Evolutionary conservation across 2,888 invertebrate genomes (phyloP).

Genomic region (Pinctada fucata): DNA sequence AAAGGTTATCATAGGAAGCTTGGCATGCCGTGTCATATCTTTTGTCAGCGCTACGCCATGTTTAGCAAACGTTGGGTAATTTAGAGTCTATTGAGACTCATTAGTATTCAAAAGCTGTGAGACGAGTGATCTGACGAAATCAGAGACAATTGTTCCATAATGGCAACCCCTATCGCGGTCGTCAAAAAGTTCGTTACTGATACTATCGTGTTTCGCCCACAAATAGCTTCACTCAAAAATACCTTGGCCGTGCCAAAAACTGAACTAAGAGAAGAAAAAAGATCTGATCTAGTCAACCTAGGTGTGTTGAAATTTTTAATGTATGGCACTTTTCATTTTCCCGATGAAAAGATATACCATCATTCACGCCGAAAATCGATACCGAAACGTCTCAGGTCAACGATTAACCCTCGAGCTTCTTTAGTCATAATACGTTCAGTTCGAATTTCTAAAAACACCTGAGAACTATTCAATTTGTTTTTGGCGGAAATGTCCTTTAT

Average conservation of each 20-base stretch:
- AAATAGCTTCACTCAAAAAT: background rate
- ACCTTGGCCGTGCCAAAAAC: background rate
- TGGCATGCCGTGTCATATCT: background rate
- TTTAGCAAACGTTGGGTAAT: background rate
- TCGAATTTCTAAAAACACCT: too few relatives aligned
- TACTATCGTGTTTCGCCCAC: background rate
- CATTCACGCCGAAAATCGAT: background rate
- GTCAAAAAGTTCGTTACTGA: background rate
- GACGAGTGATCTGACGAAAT: background rate
- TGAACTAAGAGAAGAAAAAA: background rate
- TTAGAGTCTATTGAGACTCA: background rate
- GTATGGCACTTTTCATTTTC: background rate
- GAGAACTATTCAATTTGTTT: too few relatives aligned
- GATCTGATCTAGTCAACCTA: too few relatives aligned
- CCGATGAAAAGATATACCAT: background rate
- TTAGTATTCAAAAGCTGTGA: slow-evolving; percentile 2
- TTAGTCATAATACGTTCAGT: too few relatives aligned
- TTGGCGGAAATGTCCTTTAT: too few relatives aligned
- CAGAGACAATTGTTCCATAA: background rate
- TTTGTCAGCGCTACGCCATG: background rate
- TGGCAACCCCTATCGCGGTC: background rate
- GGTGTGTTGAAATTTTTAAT: background rate
- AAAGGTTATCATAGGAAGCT: background rate
- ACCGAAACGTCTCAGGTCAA: background rate
- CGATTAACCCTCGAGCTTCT: too few relatives aligned